phyloP scores from a whole-genome alignment of 2,113 vertebrate species.

The Heliornis fulica region DNA sequence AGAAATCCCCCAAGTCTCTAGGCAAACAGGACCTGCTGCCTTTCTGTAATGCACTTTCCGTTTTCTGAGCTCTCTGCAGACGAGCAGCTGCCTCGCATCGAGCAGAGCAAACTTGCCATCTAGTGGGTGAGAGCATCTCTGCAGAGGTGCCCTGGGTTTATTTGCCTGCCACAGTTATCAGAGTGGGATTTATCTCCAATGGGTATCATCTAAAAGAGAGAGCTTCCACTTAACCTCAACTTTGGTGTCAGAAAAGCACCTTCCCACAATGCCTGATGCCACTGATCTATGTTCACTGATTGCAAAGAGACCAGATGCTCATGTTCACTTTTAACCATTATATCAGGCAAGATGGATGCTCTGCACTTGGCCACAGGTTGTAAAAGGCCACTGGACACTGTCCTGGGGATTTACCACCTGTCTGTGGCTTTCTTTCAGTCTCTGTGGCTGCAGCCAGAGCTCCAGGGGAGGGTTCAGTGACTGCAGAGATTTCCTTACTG shows the following conservation, averaged over 20 bases:
- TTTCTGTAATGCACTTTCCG: fast-evolving
- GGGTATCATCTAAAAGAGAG: fast-evolving
- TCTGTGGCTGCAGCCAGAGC: neutral
- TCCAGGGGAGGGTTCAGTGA: neutral
- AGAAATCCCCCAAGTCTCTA: neutral
- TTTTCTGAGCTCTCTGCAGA: neutral
- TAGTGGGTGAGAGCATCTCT: neutral
- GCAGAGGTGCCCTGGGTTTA: neutral
- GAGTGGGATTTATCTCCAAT: fast-evolving
- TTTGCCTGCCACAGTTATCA: no score
- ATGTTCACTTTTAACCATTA: neutral
- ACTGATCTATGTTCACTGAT: fast-evolving
- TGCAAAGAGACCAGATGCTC: fast-evolving
- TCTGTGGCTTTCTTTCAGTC: neutral
- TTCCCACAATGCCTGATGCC: fast-evolving
- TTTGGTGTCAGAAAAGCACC: neutral
- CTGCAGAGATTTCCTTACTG: neutral
- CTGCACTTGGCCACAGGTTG: no score
- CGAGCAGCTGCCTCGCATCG: fast-evolving
- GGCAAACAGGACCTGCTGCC: neutral
- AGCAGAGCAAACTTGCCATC: slow-evolving; percentile 33
- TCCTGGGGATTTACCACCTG: neutral
- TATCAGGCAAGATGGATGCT: neutral
- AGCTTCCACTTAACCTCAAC: neutral
- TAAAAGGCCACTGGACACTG: fast-evolving